These are phyloP conservation scores for Atherinomorus stipes DNA, from an alignment of 2,113 vertebrate genomes.

Conservation along the genomic window DNA sequence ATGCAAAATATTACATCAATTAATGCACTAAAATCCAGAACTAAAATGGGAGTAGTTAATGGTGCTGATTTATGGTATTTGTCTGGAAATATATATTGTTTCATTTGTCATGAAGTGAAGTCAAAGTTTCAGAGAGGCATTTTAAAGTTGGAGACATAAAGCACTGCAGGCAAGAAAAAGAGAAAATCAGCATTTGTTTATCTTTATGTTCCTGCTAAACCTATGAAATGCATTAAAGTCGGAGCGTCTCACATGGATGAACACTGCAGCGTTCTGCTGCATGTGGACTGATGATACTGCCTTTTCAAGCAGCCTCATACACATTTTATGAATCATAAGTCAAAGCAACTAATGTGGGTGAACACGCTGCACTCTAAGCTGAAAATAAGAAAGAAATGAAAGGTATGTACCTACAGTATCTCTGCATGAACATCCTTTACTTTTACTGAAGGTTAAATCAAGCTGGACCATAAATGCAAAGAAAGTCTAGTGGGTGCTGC, in stretches of 20 bases:
- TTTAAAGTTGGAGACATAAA: conserved; percentile 8
- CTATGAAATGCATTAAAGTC: conserved; percentile 41
- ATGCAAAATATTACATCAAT: conserved; percentile 11
- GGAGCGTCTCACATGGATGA: conserved; percentile 50
- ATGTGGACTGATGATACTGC: conserved; percentile 23
- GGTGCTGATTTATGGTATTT: not conserved
- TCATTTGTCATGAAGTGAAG: conserved; percentile 11
- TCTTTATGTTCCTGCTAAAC: conserved; percentile 32
- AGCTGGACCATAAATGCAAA: not conserved
- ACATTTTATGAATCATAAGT: conserved; percentile 50
- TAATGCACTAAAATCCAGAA: not conserved
- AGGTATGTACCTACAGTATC: not conserved
- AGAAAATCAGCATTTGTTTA: conserved; percentile 50
- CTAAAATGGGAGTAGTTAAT: not conserved
- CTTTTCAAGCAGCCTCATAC: conserved; percentile 18
- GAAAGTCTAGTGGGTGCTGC: not conserved
- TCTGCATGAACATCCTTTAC: not conserved
- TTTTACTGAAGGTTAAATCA: conserved; percentile 11
- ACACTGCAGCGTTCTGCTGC: conserved; percentile 30
- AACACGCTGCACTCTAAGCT: conserved; percentile 18
- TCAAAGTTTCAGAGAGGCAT: not conserved
- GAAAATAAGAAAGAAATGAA: not conserved
- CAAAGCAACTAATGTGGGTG: conserved; percentile 30
- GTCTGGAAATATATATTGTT: not conserved
- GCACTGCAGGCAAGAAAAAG: conserved; percentile 16